phyloP scores from a whole-genome alignment of 30 jellyfish, hydroid and myxozoan species.

The Clytia hemisphaerica region DNA sequence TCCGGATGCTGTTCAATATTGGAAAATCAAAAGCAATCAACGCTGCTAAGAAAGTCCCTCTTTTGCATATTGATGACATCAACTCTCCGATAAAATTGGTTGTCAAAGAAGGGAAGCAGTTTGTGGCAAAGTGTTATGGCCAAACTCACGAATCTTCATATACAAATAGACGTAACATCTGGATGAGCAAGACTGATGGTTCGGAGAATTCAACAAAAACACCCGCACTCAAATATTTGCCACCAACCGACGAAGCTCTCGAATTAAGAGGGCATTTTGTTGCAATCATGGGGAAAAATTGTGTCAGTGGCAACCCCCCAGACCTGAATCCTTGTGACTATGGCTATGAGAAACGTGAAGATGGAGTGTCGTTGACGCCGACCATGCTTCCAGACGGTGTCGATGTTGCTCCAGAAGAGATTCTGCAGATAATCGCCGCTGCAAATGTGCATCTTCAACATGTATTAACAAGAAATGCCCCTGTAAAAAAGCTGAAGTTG shows the following conservation, averaged over 20 bases:
- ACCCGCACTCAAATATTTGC: background rate
- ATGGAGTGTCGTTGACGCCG: background rate
- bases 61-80: background rate
- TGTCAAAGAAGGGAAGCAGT: background rate
- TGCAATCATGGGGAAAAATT: background rate
- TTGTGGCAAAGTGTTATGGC: constrained; percentile 2
- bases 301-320: background rate
- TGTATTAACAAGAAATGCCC: background rate
- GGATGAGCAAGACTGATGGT: background rate
- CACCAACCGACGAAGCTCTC: background rate
- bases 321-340: background rate
- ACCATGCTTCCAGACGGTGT: background rate
- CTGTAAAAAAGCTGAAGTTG: background rate
- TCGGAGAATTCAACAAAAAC: background rate
- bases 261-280: background rate
- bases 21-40: background rate
- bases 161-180: background rate
- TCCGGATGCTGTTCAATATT: background rate
- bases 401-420: background rate
- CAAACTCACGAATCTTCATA: background rate
- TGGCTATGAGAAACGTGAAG: constrained; percentile 2
- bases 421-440: background rate
- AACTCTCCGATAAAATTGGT: background rate
- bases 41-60: background rate
- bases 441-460: background rate